Evolutionary conservation across 2,888 invertebrate genomes (phyloP).

Genomic region (Syrphus vitripennis): DNA sequence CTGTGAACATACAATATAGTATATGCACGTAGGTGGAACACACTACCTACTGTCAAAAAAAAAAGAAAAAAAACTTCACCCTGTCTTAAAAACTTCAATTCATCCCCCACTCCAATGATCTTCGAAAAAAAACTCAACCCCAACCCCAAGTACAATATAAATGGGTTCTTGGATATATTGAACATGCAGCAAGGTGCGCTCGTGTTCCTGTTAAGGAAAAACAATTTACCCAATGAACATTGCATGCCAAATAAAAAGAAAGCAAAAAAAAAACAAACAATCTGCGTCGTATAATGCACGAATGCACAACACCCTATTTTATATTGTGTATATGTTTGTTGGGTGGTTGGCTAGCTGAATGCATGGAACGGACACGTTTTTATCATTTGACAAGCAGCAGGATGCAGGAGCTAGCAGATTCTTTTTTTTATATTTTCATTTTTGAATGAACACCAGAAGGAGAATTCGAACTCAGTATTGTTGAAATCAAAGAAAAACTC

Average conservation of each 20-base stretch:
- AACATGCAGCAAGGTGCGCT: slow-evolving; percentile 50
- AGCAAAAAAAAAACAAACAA: slow-evolving; percentile 53
- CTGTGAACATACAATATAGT: neutral
- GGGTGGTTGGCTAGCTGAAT: slow-evolving; percentile 18
- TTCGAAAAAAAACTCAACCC: slow-evolving; percentile 8
- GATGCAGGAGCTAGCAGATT: slow-evolving; percentile 25
- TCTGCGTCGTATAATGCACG: slow-evolving; percentile 67
- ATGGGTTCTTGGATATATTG: slow-evolving; percentile 28
- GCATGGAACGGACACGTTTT: slow-evolving; percentile 56
- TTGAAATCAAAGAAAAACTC: slow-evolving; percentile 36
- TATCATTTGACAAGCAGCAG: slow-evolving; percentile 60
- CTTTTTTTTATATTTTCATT: neutral
- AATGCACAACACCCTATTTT: slow-evolving; percentile 63
- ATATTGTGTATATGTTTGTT: slow-evolving; percentile 10
- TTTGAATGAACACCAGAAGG: neutral
- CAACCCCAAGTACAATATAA: slow-evolving; percentile 46
- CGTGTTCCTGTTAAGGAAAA: slow-evolving; percentile 35
- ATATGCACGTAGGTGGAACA: neutral
- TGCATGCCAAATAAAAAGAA: slow-evolving; percentile 21
- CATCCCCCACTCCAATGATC: neutral
- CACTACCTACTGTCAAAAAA: slow-evolving; percentile 24
- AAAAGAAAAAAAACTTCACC: slow-evolving; percentile 27
- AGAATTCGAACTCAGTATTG: neutral
- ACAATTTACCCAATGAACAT: slow-evolving; percentile 61
- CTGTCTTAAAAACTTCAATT: neutral